These are phyloP conservation scores for Hydra vulgaris DNA, from an alignment of 30 jellyfish, hydroid and myxozoan species.

Conservation along the genomic window DNA sequence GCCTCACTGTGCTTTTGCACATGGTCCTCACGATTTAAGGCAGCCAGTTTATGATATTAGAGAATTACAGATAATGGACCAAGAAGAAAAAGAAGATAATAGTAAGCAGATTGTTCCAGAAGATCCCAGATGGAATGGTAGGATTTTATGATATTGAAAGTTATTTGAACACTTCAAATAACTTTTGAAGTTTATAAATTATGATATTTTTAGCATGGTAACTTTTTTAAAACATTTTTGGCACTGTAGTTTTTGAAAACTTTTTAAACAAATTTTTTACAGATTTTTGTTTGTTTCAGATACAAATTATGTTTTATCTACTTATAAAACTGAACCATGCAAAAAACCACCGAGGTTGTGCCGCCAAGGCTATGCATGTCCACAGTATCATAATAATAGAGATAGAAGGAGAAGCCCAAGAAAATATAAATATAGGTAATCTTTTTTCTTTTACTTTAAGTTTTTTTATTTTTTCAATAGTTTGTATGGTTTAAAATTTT, in stretches of 20 bases:
- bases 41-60: slow-evolving; percentile 94
- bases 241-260: background rate
- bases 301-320: slow-evolving; percentile 83
- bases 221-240: background rate
- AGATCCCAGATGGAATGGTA: slow-evolving; percentile 98
- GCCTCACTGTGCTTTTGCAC: slow-evolving; percentile 98
- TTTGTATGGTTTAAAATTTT: too few species aligned
- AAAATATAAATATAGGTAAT: slow-evolving; percentile 84
- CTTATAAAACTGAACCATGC: slow-evolving; percentile 96
- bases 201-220: background rate
- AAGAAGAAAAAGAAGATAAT: slow-evolving; percentile 71
- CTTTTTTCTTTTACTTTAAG: background rate
- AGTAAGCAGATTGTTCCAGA: slow-evolving; percentile 87
- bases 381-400: slow-evolving; percentile 92
- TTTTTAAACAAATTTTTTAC: background rate
- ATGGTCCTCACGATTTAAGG: slow-evolving; percentile 87
- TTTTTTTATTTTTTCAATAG: background rate
- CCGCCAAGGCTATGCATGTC: slow-evolving; percentile 98
- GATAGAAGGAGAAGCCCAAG: slow-evolving; percentile 97
- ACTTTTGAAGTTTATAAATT: too few species aligned
- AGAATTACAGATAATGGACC: slow-evolving; percentile 85
- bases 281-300: slow-evolving; percentile 30
- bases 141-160: too few species aligned
- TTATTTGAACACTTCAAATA: background rate
- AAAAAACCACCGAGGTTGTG: slow-evolving; percentile 94